Base-by-base conservation (phyloP, 2,113 vertebrate species). In the Typhlomys cinereus region DNA sequence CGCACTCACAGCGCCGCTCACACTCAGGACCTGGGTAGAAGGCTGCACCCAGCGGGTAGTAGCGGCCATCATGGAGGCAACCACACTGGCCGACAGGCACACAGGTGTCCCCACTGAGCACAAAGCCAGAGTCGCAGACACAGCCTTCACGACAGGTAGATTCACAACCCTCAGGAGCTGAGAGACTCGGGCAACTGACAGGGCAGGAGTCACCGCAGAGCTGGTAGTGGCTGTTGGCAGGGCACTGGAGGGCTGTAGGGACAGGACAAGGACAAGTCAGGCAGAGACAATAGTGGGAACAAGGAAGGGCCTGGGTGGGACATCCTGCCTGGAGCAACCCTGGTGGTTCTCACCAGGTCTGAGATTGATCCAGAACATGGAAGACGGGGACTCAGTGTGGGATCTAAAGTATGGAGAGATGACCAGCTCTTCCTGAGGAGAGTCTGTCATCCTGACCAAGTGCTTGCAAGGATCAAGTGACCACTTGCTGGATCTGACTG, bases 191-290 rank as follows among this genome's bases (percentile, higher is more conserved):
- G 34, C 98, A 99, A 11, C 96, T 97, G 9, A 94, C 31, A 0
- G 98, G 98, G 93, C 98, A 98, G 18, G 92, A 90, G 81, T 85
- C 78, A 0, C 98, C 97, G 0, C 98, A 98, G 69, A 98, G 95
- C 91, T 98, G 90, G 0, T 98, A 99, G 94, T 98, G 97, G 8
- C 98, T 98, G 48, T 98, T 94, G 15, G 0, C 94, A 11, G 97
- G 97, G 41, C 98, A 98, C 18, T 89, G 64, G 20, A 93, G 1
- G 3, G 89, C 98, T 98, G 91, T 4, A 29, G 92, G 31, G 23
- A 92, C 1, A 70, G 29, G 39, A 31, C 7, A 10, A 46, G 59
- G 34, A 10, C 18, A 59, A 80, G 82, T 7, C 36, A 25, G 48
- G 59, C 3, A 29, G 59, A 23, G 0, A 0, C 6, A 1, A 2